Base-by-base conservation (phyloP, 1,140 invertebrate species). In the Pseudomyrmex sp. region DNA sequence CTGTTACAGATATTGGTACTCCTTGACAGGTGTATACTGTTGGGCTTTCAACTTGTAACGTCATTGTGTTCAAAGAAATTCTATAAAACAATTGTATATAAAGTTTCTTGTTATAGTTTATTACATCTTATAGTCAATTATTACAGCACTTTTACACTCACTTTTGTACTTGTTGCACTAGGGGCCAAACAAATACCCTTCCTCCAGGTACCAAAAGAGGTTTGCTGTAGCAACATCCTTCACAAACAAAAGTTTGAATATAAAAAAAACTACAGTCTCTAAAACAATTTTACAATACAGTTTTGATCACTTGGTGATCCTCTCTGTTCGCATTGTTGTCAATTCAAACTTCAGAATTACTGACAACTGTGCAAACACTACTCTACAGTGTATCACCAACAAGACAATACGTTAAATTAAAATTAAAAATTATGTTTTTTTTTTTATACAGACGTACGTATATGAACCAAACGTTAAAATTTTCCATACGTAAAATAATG, bases 31-130 rank as follows among this genome's bases (percentile, higher is more conserved):
- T 99, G 93, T 99, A 99, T 0, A 99, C 98, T 80, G 97, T 98
- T 1, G 97, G 97, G 90, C 97, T 98, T 93, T 98, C 97, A 52
- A 98, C 97, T 95, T 98, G 97, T 44, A 99, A 95, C 4, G 98
- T 99, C 98, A 99, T 99, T 7, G 98, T 99, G 93, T 99, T 99
- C 72, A 99, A 95, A 18, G 98, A 98, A 91, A 99, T 98, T 93
- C 98, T 97, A 90, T 13, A 94, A 93, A 91, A 79, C 89, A 69
- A 84, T 13, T 1, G 54, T 18, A 73, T 0, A 10, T 26, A n/a
- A n/a, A 20, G 15, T 35, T 35, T 35, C 0, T 35, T 7, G 44
- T 54, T 75, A 76, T 75, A 69, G 90, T 2, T 58, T 23, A 5
- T 58, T 23, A 5, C 4, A 8, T 2, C 9, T 10, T 26, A 12